Evolutionary conservation across 2,888 invertebrate genomes (phyloP).

Genomic region (Scaptomyza reducta): DNA sequence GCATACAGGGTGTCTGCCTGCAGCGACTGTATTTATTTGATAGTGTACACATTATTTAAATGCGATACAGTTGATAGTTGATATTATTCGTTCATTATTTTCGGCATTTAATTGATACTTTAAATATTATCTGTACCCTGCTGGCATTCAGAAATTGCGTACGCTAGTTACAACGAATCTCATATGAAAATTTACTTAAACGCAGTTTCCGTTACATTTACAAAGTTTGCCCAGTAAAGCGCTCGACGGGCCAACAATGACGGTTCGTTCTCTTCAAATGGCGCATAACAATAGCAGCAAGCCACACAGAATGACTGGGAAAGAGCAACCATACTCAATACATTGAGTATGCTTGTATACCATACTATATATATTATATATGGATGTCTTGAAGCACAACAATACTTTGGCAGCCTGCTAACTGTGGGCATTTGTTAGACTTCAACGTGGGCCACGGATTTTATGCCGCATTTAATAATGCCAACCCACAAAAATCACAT

Average conservation of each 20-base stretch:
- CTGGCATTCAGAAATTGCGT: slow-evolving; percentile 23
- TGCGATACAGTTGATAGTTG: slow-evolving; percentile 24
- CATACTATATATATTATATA: slow-evolving; percentile 17
- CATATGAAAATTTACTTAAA: slow-evolving; percentile 77
- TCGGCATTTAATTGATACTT: not conserved
- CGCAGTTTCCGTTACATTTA: slow-evolving; percentile 79
- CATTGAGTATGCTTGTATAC: slow-evolving; percentile 18
- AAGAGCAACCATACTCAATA: slow-evolving; percentile 37
- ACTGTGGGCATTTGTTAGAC: slow-evolving; percentile 74
- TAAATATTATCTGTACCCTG: slow-evolving; percentile 26
- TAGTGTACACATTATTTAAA: not conserved
- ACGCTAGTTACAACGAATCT: slow-evolving; percentile 23
- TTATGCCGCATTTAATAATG: slow-evolving; percentile 80
- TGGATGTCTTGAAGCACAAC: slow-evolving; percentile 27
- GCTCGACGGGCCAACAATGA: slow-evolving; percentile 62
- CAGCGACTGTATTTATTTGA: not conserved
- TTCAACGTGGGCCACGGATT: slow-evolving; percentile 69
- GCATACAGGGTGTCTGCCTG: slow-evolving; percentile 47
- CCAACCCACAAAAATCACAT: slow-evolving; percentile 79
- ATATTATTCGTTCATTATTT: not conserved
- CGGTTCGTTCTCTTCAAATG: slow-evolving; percentile 26
- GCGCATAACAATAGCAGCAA: slow-evolving; percentile 50
- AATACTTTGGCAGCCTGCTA: slow-evolving; percentile 71
- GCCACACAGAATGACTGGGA: slow-evolving; percentile 30
- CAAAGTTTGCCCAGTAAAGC: slow-evolving; percentile 68